Evolutionary conservation across 2,888 invertebrate genomes (phyloP).

Genomic region (Cephus sareptanus): DNA sequence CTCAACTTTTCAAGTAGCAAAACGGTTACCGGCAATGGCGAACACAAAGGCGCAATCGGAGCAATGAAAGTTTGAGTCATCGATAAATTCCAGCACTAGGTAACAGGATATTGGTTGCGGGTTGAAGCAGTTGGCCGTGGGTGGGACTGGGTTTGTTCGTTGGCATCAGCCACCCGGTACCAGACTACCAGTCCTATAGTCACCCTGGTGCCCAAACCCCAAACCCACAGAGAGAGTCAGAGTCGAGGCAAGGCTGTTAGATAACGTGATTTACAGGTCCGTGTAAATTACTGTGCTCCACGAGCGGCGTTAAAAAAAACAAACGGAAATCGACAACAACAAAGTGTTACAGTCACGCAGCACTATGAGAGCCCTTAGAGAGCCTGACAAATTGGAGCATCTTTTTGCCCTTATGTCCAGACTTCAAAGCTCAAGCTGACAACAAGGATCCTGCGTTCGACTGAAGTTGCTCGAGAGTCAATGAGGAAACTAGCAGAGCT

Average conservation of each 20-base stretch:
- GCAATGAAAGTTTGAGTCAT: slow-evolving; percentile 20
- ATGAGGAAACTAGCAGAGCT: background rate
- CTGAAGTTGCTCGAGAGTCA: background rate
- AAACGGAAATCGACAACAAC: slow-evolving; percentile 61
- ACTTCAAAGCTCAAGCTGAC: background rate
- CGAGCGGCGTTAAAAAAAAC: slow-evolving; percentile 46
- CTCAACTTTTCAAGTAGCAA: background rate
- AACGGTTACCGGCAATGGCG: background rate
- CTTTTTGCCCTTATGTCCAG: background rate
- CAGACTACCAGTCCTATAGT: background rate
- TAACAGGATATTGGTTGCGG: slow-evolving; percentile 55
- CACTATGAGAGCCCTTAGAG: background rate
- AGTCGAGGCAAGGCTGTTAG: slow-evolving; percentile 40
- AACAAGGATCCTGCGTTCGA: background rate
- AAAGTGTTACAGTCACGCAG: slow-evolving; percentile 41
- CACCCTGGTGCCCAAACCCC: slow-evolving; percentile 1
- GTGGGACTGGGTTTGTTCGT: slow-evolving; percentile 28
- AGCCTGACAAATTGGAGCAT: slow-evolving; percentile 14
- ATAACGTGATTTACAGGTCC: slow-evolving; percentile 60
- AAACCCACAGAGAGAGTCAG: background rate
- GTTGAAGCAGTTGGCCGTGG: slow-evolving; percentile 45
- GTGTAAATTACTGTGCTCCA: slow-evolving; percentile 57
- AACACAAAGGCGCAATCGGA: background rate
- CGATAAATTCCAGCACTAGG: slow-evolving; percentile 47
- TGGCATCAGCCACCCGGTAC: background rate